These are phyloP conservation scores for Aplochiton taeniatus DNA, from an alignment of 2,797 vertebrate genomes.

Conservation along the genomic window DNA sequence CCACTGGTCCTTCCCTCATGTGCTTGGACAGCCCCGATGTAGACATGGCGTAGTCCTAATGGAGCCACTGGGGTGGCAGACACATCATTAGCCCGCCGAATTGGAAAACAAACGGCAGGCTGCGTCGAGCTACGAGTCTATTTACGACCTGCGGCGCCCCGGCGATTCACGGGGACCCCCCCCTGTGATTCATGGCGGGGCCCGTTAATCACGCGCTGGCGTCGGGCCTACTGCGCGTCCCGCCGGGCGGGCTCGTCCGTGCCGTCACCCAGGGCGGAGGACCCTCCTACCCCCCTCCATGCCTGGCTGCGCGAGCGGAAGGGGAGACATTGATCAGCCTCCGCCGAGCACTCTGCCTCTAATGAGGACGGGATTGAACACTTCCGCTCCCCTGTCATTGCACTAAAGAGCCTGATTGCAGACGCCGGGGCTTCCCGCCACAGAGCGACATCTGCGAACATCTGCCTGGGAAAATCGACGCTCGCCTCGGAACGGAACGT, in stretches of 20 bases:
- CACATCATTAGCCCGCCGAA: conserved; percentile 44
- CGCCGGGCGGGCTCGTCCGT: too few species aligned
- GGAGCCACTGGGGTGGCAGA: conserved; percentile 17
- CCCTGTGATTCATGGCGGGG: conserved; percentile 33
- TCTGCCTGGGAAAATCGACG: conserved; percentile 72
- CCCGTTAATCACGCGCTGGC: conserved; percentile 36
- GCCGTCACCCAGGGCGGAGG: conserved; percentile 28
- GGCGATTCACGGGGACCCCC: conserved; percentile 27
- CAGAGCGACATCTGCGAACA: conserved; percentile 69
- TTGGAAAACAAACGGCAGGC: conserved; percentile 35
- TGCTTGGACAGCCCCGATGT: conserved; percentile 7
- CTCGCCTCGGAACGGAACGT: conserved; percentile 66
- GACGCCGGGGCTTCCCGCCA: conserved; percentile 55
- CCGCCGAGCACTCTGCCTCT: conserved; percentile 59
- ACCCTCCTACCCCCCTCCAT: conserved; percentile 22
- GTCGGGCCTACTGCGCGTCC: not conserved
- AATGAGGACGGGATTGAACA: conserved; percentile 54
- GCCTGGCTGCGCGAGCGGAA: conserved; percentile 31
- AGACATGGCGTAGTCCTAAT: not conserved
- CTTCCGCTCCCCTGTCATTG: conserved; percentile 51
- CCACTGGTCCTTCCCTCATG: too few species aligned
- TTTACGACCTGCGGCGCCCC: conserved; percentile 45
- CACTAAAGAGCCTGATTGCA: conserved; percentile 65
- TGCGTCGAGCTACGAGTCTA: conserved; percentile 41
- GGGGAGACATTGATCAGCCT: conserved; percentile 25